phyloP scores from a whole-genome alignment of 2,888 invertebrate species.

The Leptura quadrifasciata region DNA sequence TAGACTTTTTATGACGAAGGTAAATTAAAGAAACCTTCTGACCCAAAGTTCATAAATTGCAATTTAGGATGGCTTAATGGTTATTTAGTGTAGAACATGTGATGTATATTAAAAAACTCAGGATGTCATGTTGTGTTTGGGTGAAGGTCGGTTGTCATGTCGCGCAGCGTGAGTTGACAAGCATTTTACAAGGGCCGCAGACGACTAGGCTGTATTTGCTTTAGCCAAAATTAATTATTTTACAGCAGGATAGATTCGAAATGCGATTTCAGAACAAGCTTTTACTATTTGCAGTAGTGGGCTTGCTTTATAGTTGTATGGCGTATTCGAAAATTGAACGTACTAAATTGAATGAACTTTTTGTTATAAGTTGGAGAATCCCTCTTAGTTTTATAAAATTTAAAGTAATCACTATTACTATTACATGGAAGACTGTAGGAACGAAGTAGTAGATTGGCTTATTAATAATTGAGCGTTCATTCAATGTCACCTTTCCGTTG shows the following conservation, averaged over 20 bases:
- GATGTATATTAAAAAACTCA: conserved; percentile 12
- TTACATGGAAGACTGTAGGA: too few species aligned
- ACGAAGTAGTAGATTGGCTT: too few species aligned
- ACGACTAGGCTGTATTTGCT: background rate
- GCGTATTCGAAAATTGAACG: background rate
- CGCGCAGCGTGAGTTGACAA: conserved; percentile 20
- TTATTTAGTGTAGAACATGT: conserved; percentile 14
- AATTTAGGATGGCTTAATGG: conserved; percentile 26
- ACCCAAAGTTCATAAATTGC: conserved; percentile 14
- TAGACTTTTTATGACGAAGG: conserved; percentile 21
- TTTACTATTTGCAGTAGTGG: background rate
- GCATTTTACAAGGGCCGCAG: conserved; percentile 14
- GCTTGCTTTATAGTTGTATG: background rate
- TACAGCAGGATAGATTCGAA: background rate
- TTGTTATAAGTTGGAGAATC: too few species aligned
- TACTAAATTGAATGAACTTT: background rate
- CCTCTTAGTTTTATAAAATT: too few species aligned
- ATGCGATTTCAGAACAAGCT: background rate
- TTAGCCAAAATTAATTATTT: conserved; percentile 17
- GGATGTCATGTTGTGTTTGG: conserved; percentile 22
- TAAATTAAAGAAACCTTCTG: conserved; percentile 21
- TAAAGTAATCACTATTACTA: too few species aligned
- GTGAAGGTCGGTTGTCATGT: conserved; percentile 18
- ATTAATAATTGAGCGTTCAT: too few species aligned
- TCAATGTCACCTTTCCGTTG: too few species aligned